These are phyloP conservation scores for Dryomyza anilis DNA, from an alignment of 2,888 invertebrate genomes.

Conservation along the genomic window DNA sequence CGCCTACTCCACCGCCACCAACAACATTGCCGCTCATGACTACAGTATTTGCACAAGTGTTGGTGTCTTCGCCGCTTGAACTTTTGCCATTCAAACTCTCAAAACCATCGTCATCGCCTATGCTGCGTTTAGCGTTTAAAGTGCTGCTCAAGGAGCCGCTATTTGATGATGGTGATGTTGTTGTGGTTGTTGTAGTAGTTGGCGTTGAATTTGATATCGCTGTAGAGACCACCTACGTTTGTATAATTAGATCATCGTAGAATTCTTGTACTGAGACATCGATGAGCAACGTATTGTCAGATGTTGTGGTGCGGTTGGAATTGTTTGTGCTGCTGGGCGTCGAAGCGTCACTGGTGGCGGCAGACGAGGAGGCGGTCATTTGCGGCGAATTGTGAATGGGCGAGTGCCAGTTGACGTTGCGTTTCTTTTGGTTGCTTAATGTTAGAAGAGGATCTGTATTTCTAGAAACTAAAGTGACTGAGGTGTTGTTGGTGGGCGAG, in stretches of 20 bases:
- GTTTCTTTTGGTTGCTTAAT: conserved; percentile 44
- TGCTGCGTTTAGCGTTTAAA: conserved; percentile 41
- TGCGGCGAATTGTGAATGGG: conserved; percentile 54
- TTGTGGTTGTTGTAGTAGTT: neutral
- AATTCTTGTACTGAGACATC: conserved; percentile 42
- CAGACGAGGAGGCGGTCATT: conserved; percentile 24
- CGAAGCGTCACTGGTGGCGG: neutral
- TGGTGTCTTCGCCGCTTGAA: conserved; percentile 67
- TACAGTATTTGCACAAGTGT: conserved; percentile 26
- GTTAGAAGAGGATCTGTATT: conserved; percentile 17
- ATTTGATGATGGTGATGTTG: neutral
- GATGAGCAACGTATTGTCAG: conserved; percentile 32
- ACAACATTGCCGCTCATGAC: neutral
- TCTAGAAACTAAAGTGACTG: conserved; percentile 23
- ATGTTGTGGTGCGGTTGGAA: neutral
- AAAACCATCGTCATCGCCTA: conserved; percentile 79
- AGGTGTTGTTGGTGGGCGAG: conserved; percentile 15
- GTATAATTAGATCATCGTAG: conserved; percentile 40
- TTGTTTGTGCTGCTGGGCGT: conserved; percentile 12
- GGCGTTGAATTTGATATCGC: neutral
- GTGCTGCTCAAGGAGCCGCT: neutral
- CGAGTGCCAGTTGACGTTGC: conserved; percentile 61
- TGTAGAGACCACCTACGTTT: conserved; percentile 26
- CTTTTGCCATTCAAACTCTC: conserved; percentile 84
- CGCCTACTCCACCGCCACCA: neutral